phyloP scores from a whole-genome alignment of 2,113 vertebrate genomes.

The Takifugu bimaculatus region DNA sequence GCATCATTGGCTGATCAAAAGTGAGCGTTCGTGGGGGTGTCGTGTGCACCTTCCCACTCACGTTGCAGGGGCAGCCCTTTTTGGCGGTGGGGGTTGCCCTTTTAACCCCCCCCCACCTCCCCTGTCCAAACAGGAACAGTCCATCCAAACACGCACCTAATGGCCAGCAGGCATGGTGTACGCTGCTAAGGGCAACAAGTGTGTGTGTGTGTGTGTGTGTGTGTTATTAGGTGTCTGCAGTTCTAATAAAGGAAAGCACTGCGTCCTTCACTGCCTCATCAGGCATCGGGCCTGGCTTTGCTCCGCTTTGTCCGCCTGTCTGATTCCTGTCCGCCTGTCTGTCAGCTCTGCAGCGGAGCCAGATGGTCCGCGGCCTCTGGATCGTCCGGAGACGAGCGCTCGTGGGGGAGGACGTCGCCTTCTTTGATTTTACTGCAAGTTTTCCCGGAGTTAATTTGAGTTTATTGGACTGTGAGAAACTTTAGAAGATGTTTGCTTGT shows the following conservation, averaged over 20 bases:
- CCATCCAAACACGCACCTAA: slow-evolving; percentile 51
- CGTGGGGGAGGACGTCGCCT: slow-evolving; percentile 5
- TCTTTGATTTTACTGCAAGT: background rate
- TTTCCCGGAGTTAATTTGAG: background rate
- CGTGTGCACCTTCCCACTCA: slow-evolving; percentile 66
- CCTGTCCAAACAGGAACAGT: slow-evolving; percentile 60
- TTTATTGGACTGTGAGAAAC: slow-evolving; percentile 17
- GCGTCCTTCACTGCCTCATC: slow-evolving; percentile 69
- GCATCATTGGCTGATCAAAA: slow-evolving; percentile 65
- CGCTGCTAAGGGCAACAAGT: slow-evolving; percentile 57
- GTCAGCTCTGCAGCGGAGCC: slow-evolving; percentile 35
- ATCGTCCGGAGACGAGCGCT: slow-evolving; percentile 40
- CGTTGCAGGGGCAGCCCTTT: slow-evolving; percentile 72
- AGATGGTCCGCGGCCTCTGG: slow-evolving; percentile 51
- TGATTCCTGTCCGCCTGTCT: slow-evolving; percentile 35
- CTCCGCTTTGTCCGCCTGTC: slow-evolving; percentile 56
- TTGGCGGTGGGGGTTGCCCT: slow-evolving; percentile 37
- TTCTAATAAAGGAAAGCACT: slow-evolving; percentile 76
- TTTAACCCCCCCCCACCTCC: slow-evolving; percentile 30
- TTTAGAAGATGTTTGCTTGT: slow-evolving; percentile 23
- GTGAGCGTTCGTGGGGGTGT: slow-evolving; percentile 63
- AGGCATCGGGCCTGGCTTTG: slow-evolving; percentile 62
- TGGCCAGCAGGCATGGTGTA: slow-evolving; percentile 46
- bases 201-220: slow-evolving; percentile 50
- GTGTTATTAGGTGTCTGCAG: slow-evolving; percentile 71